A percentile compares a stretch with the other conserved stretches of the same genome.
phyloP scores from a whole-genome alignment of 2,888 invertebrate species.

The Andrena flavipes region DNA sequence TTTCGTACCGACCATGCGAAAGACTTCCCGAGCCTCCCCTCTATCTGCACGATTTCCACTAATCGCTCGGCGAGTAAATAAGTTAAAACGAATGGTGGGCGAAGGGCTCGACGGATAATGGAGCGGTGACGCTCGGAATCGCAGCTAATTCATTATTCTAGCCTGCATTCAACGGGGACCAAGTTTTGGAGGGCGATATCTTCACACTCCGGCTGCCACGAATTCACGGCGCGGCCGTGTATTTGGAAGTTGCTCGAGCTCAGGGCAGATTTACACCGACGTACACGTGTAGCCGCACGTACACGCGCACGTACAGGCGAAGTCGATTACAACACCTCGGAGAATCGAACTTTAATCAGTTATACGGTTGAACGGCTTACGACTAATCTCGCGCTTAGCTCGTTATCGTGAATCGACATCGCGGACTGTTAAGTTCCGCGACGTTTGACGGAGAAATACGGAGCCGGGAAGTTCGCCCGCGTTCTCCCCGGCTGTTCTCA shows the following conservation, averaged over 20 bases:
- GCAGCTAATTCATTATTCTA: slow-evolving; percentile 10
- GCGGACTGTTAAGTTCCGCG: slow-evolving; percentile 32
- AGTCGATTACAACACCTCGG: slow-evolving; percentile 21
- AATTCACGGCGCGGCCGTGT: slow-evolving; percentile 12
- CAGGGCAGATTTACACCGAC: slow-evolving; percentile 18
- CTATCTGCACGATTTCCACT: neutral
- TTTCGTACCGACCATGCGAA: neutral
- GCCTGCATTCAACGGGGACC: no score
- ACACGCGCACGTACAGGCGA: neutral
- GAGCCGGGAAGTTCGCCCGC: neutral
- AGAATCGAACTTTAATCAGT: slow-evolving; percentile 55
- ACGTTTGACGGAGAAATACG: slow-evolving; percentile 25
- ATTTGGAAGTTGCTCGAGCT: slow-evolving; percentile 4
- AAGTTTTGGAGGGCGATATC: slow-evolving; percentile 10
- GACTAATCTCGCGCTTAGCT: slow-evolving; percentile 31
- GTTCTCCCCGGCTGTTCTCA: slow-evolving; percentile 18
- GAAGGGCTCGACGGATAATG: no score
- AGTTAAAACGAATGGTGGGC: no score
- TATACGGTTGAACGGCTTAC: slow-evolving; percentile 41
- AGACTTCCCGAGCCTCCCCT: neutral
- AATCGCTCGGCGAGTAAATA: neutral
- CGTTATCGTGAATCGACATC: slow-evolving; percentile 34
- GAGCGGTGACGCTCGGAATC: neutral
- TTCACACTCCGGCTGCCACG: slow-evolving; percentile 9
- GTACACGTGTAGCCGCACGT: neutral